These are phyloP conservation scores for Furnarius figulus DNA, from an alignment of 2,113 vertebrate genomes.

Conservation along the genomic window DNA sequence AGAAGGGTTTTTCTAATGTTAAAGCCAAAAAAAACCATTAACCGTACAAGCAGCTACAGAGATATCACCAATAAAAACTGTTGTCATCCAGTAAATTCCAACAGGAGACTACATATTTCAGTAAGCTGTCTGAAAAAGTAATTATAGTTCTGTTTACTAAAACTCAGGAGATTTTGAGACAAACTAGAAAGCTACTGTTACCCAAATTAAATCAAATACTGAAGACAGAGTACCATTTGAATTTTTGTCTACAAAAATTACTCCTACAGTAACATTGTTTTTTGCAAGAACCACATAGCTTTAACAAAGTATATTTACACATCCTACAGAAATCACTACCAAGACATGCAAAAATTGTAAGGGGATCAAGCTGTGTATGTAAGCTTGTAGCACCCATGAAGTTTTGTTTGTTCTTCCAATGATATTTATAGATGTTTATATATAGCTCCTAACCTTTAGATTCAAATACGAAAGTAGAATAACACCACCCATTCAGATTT, in stretches of 20 bases:
- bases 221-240: not conserved
- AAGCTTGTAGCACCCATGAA: not conserved
- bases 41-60: not conserved
- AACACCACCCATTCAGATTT: not conserved
- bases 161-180: not conserved
- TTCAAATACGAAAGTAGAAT: not conserved
- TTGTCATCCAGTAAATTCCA: not conserved
- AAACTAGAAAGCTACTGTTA: not conserved
- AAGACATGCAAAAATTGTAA: not conserved
- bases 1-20: not conserved
- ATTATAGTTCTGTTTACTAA: not conserved
- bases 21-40: not conserved
- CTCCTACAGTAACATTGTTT: not conserved
- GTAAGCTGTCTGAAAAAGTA: not conserved
- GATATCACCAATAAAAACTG: not conserved
- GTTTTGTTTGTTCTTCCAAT: not conserved
- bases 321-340: not conserved
- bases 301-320: not conserved
- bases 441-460: conserved; percentile 47
- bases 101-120: not conserved
- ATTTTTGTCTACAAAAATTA: not conserved
- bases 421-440: conserved; percentile 54
- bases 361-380: not conserved
- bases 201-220: not conserved
- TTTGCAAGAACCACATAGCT: not conserved